Percentiles rank a stretch among this genome's conserved stretches.
Evolutionary conservation across 2,113 vertebrate species (phyloP).

Genomic region (Periophthalmodon schlosseri): DNA sequence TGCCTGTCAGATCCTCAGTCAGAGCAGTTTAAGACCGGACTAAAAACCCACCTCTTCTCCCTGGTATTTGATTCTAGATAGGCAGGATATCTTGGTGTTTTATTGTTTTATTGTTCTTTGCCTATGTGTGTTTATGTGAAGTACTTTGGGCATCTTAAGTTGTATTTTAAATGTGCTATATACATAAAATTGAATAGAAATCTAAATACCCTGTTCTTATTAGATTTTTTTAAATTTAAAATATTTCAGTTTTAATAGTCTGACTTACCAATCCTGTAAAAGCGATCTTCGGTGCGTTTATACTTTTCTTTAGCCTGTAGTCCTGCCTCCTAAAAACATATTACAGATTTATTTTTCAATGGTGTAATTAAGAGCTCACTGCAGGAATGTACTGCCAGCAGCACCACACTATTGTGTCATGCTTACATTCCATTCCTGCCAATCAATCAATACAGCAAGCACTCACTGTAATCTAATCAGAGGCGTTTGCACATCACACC

Average conservation of each 20-base stretch:
- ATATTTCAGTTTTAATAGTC: neutral
- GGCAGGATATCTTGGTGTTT: too few species aligned
- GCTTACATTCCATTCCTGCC: slow-evolving; percentile 46
- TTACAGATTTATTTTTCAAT: neutral
- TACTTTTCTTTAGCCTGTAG: slow-evolving; percentile 90
- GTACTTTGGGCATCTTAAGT: too few species aligned
- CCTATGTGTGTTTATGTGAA: too few species aligned
- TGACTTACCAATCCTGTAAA: slow-evolving; percentile 89
- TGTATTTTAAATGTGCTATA: too few species aligned
- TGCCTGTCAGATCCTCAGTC: too few species aligned
- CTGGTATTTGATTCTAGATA: too few species aligned
- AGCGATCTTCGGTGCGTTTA: slow-evolving; percentile 90
- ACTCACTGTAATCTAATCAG: slow-evolving; percentile 47
- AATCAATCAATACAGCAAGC: slow-evolving; percentile 61
- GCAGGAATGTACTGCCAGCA: slow-evolving; percentile 31
- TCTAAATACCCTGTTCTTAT: neutral
- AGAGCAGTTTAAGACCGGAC: too few species aligned
- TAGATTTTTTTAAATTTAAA: too few species aligned
- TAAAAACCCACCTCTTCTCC: too few species aligned
- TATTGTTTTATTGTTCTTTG: too few species aligned
- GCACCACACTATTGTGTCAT: slow-evolving; percentile 33
- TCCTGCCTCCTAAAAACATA: slow-evolving; percentile 61
- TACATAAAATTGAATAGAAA: too few species aligned
- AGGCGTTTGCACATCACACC: slow-evolving; percentile 37
- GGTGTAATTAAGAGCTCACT: neutral